Evolutionary conservation across 2,888 invertebrate genomes (phyloP), one percentile per base, ranked within the genome.

Genomic region (Dolichopus griseipennis): DNA sequence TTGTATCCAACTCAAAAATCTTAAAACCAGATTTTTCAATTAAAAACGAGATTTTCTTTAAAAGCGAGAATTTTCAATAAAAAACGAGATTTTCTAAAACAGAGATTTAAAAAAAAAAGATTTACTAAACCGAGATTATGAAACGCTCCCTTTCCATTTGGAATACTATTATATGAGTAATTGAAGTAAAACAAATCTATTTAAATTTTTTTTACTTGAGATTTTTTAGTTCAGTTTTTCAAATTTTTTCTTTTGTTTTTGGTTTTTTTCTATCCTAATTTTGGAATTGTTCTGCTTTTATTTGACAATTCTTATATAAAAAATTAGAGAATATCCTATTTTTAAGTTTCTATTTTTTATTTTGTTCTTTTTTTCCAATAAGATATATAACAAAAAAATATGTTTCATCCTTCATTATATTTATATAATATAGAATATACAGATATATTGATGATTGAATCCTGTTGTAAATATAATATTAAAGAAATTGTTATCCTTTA

Each of bases 321-420:
- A 12, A 52, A 15, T 52, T 4, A 27, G 5, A 27, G 27, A n/a
- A 12, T 52, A 10, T 52, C 15, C 18, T n/a, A 37, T 37, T 37
- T 37, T 37, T 37, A 8, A 37, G 8, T 52, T 52, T 52, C 18
- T 3, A 52, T 18, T 52, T 52, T 52, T 6, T 52, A 12, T 52
- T 52, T 52, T 15, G 2, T 52, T 52, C 18, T 18, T 52, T 52
- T 52, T 52, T 15, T 52, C 43, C 12, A 10, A 4, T 15, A 10
- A 10, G 43, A 12, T 15, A 43, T 10, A 43, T 43, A 43, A 43
- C 43, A 15, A 43, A 12, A n/a, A 52, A 52, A 52, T 52, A 52
- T 52, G 52, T 52, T 52, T 52, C 52, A 52, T 52, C 52, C 52
- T 52, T 52, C 52, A 52, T 52, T 52, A 52, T 52, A 52, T 52